Evolutionary conservation across 2,113 vertebrate species (phyloP), one percentile per base, ranked within the genome.

Genomic region (Clarias gariepinus): DNA sequence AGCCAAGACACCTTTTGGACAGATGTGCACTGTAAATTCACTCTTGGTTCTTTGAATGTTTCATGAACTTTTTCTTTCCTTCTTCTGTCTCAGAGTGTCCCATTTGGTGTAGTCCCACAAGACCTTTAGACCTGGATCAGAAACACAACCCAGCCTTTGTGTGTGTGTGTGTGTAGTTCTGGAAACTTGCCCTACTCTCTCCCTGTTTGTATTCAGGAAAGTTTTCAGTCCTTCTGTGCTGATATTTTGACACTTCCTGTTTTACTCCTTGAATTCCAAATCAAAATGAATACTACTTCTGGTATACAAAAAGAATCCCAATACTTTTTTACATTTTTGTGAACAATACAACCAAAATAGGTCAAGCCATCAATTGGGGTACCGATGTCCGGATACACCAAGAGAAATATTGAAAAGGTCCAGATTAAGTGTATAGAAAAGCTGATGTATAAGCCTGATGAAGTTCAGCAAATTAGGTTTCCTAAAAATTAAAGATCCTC

Each of bases 171-270:
- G 36, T 78, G 13, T 41, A 30, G 15, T 57, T n/a, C 23, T 76
- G 85, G 80, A 30, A 79, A 69, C 83, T 64, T 23, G 52, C 18
- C 33, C 88, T 82, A 25, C 60, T 84, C 82, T 88, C 58, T 82
- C 55, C 73, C 53, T 86, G 41, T 86, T 83, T 71, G 86, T 87
- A 88, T 92, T 87, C 86, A 86, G 68, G 87, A 81, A 89, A 82
- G 53, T 82, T 90, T 80, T 83, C 85, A 84, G 68, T 36, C 83
- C 85, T 41, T 84, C 52, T 69, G n/a, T 81, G 82, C 60, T 60
- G 73, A 81, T 85, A 84, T 90, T 90, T 88, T 89, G 87, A 91
- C 87, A 89, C 73, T 71, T 88, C 13, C 82, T 83, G 68, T 68
- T 86, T 58, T 71, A 66, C 76, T 84, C 41, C n/a, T 28, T 81